phyloP scores from a whole-genome alignment of 2,888 invertebrate species.

The Ormyrus rosae region DNA sequence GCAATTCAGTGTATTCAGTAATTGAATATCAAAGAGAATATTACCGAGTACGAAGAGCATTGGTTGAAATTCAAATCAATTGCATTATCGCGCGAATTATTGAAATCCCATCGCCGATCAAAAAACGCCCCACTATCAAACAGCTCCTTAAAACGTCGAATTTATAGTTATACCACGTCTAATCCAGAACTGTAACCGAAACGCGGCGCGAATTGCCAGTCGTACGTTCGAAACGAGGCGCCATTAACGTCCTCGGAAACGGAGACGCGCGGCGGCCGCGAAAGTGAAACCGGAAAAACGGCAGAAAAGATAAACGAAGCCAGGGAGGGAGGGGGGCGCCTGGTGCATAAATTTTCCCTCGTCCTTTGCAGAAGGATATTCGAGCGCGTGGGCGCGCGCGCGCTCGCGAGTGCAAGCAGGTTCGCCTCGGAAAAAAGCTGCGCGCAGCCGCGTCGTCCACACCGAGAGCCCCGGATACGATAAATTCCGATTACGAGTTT shows the following conservation, averaged over 20 bases:
- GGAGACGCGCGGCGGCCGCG: background rate
- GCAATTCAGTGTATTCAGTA: slow-evolving; percentile 32
- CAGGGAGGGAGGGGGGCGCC: too few species aligned
- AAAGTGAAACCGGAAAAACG: background rate
- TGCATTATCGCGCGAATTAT: too few species aligned
- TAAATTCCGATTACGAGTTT: slow-evolving; percentile 32
- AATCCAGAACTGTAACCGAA: too few species aligned
- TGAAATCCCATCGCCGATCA: too few species aligned
- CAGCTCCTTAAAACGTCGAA: too few species aligned
- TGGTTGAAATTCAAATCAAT: too few species aligned
- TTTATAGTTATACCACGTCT: too few species aligned
- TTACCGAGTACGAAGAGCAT: background rate
- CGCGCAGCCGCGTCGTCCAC: background rate
- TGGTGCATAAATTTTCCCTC: slow-evolving; percentile 17
- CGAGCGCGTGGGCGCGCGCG: background rate
- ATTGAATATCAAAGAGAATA: slow-evolving; percentile 25
- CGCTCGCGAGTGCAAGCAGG: background rate
- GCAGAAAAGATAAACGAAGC: slow-evolving; percentile 14
- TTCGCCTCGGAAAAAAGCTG: background rate
- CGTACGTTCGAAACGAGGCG: background rate
- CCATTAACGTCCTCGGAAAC: slow-evolving; percentile 9
- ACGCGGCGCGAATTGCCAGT: too few species aligned
- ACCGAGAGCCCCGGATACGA: background rate
- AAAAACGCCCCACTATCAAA: too few species aligned
- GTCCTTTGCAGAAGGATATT: background rate